Evolutionary conservation across 2,888 invertebrate species (phyloP), one percentile per base, ranked within the genome.

Genomic region (Drosophila anomalata): DNA sequence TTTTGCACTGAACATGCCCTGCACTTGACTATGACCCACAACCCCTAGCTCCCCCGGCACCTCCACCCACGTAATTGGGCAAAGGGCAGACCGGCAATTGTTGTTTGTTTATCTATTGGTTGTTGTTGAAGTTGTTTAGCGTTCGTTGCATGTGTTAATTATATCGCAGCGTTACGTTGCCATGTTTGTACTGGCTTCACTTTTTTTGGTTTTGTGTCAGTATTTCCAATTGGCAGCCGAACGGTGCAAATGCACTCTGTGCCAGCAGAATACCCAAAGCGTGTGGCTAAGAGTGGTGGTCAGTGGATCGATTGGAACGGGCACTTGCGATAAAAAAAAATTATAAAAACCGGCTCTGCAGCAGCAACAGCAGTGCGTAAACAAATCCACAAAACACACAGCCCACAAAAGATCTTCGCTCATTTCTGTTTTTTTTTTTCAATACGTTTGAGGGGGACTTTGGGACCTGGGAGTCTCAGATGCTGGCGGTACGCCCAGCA

Each of bases 61-160:
- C 54, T 50, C 53, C 51, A 54, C 57, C 51, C 68, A 54, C 62
- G 68, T 76, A 84, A 82, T 84, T 87, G 81, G 66, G 55, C 77
- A 78, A 82, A 87, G 85, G 82, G 81, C 87, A 75, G 56, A 73
- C 76, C 70, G 76, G 44, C 76, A 76, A 80, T 71, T 55, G 75
- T 48, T 42, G 55, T 54, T 26, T 71, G 48, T 57, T 69, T 57
- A 39, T 51, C 55, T 26, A 46, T 29, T 46, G 36, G 61, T 51
- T 50, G 54, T 39, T 46, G 53, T 41, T 54, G 44, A 33, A 62
- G 60, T 31, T 71, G 59, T 67, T 48, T 22, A 31, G 52, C 50
- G 55, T 44, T 67, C 50, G 55, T 48, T 67, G 55, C 73, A 56
- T 47, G 62, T 70, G 62, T 72, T 72, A 54, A 51, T 47, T 60